Percentiles rank a stretch among this genome's conserved stretches.
phyloP scores from a whole-genome alignment of 2,888 invertebrate genomes.

The Phragmatobia fuliginosa region DNA sequence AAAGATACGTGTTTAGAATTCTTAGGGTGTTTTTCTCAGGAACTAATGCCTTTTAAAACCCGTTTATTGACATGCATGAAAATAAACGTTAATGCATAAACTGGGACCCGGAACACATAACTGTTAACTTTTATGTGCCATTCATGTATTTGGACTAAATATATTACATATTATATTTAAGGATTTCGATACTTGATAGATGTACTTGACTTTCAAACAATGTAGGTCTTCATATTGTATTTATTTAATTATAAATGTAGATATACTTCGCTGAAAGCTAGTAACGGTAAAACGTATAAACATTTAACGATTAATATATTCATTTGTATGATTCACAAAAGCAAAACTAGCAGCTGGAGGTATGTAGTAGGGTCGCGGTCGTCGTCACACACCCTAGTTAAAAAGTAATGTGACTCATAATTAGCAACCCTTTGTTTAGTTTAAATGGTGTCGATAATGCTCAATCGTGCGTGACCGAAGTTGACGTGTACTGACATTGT shows the following conservation, averaged over 20 bases:
- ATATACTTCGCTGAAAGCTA: neutral
- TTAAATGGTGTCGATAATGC: slow-evolving; percentile 48
- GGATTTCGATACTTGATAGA: neutral
- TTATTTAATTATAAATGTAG: neutral
- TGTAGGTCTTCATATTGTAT: neutral
- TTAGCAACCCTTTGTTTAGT: slow-evolving; percentile 49
- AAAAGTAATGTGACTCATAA: slow-evolving; percentile 46
- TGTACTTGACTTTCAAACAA: too few relatives aligned
- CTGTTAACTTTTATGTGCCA: neutral
- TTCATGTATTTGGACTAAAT: neutral
- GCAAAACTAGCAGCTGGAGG: slow-evolving; percentile 35
- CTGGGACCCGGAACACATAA: neutral
- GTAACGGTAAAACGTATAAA: slow-evolving; percentile 17
- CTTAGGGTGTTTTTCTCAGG: neutral
- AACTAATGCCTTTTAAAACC: neutral
- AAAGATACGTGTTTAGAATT: neutral
- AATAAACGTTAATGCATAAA: neutral
- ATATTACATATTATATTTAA: neutral
- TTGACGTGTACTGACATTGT: slow-evolving; percentile 47
- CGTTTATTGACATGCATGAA: neutral
- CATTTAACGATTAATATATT: slow-evolving; percentile 36
- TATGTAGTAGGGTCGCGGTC: slow-evolving; percentile 18
- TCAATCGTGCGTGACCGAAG: slow-evolving; percentile 51
- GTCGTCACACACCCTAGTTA: slow-evolving; percentile 34
- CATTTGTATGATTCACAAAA: slow-evolving; percentile 34